Percentiles rank a stretch among this genome's conserved stretches.
Conservation (phyloP, 2,888 invertebrate species). For the Piscicola geometra region DNA sequence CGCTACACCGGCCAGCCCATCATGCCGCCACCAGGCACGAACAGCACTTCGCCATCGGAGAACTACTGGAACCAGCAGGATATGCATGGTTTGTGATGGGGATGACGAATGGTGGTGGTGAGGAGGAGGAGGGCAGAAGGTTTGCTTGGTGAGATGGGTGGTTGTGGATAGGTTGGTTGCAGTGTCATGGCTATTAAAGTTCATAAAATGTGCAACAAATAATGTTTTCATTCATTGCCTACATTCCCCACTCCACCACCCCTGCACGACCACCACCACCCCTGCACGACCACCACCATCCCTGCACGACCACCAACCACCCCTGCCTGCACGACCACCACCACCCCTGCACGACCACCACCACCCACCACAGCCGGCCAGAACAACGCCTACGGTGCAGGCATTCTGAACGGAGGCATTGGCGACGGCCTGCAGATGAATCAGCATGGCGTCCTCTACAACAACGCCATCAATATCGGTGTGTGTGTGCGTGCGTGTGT, state of each 20-base stretch:
- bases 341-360: no score
- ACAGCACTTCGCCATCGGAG: slow-evolving; percentile 86
- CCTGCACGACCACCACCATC: no score
- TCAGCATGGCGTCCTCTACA: slow-evolving; percentile 42
- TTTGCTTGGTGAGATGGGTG: background rate
- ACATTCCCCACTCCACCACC: no score
- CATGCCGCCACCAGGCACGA: slow-evolving; percentile 85
- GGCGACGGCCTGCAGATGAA: slow-evolving; percentile 25
- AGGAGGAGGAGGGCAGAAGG: background rate
- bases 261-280: no score
- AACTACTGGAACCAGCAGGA: slow-evolving; percentile 49
- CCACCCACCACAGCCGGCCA: slow-evolving; percentile 3
- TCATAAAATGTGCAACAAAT: no score
- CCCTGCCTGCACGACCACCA: no score
- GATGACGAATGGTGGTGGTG: background rate
- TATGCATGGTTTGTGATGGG: slow-evolving; percentile 17
- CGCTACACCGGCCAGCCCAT: slow-evolving; percentile 63
- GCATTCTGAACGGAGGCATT: slow-evolving; percentile 36
- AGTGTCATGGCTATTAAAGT: no score
- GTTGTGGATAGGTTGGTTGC: no score
- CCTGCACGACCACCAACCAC: no score
- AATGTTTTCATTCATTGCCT: no score
- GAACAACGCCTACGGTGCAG: slow-evolving; percentile 31
- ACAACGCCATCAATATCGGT: slow-evolving; percentile 49
- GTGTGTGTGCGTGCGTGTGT: slow-evolving; percentile 5